A percentile compares a stretch with the other conserved stretches of the same genome.
Conservation (phyloP, 2,113 vertebrate species). For the Charadrius vociferus region DNA sequence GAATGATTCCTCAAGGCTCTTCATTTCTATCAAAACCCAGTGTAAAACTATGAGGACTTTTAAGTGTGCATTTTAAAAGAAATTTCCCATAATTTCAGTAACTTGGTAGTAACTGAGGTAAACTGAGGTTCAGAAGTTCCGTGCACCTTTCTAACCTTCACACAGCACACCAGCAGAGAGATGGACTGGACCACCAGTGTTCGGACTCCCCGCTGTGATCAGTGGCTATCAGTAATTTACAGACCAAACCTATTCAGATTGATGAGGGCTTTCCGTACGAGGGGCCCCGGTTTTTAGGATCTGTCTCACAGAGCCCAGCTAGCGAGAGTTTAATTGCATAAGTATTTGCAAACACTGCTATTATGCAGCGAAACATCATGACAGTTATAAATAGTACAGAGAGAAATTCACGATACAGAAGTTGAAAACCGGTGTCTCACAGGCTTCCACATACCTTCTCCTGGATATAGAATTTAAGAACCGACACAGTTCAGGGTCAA, state of each 20-base stretch:
- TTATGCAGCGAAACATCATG: background rate
- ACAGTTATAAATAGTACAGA: background rate
- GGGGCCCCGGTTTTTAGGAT: background rate
- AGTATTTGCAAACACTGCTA: background rate
- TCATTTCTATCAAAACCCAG: background rate
- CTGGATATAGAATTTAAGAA: constrained; percentile 52
- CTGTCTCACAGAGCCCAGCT: background rate
- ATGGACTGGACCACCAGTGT: background rate
- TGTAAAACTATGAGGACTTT: background rate
- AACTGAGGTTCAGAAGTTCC: background rate
- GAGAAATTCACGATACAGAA: background rate
- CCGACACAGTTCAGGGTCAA: constrained; percentile 71
- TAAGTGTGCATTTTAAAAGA: background rate
- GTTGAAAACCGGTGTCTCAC: background rate
- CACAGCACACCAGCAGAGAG: background rate
- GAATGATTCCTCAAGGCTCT: background rate
- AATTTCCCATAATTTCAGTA: background rate
- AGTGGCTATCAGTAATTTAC: background rate
- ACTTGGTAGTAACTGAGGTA: background rate
- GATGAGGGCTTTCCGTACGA: background rate
- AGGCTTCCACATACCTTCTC: constrained; percentile 17
- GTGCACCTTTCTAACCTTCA: background rate
- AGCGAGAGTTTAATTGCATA: background rate
- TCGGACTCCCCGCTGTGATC: background rate
- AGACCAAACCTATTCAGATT: background rate